Evolutionary conservation across 2,888 invertebrate genomes (phyloP).

Genomic region (Clunio marinus): DNA sequence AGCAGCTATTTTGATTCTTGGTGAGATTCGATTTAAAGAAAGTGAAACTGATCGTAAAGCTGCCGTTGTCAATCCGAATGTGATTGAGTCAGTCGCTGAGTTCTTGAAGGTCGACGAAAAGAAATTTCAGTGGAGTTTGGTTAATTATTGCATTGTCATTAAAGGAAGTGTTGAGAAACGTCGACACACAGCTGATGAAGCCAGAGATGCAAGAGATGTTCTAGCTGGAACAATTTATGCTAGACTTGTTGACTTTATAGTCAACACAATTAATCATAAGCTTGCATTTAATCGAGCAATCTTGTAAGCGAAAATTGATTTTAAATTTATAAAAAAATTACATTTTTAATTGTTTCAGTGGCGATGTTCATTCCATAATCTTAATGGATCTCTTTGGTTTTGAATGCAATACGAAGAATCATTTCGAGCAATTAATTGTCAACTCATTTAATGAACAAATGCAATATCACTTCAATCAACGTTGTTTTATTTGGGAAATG

Average conservation of each 20-base stretch:
- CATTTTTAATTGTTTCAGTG: conserved; percentile 57
- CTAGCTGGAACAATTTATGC: conserved; percentile 80
- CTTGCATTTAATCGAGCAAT: conserved; percentile 78
- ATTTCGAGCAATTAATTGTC: conserved; percentile 80
- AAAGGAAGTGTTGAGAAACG: conserved; percentile 54
- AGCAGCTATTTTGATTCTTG: conserved; percentile 71
- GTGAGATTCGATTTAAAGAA: conserved; percentile 73
- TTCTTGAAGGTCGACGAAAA: conserved; percentile 72
- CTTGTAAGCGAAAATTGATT: conserved; percentile 62
- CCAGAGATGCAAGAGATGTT: conserved; percentile 77
- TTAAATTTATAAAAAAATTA: conserved; percentile 30
- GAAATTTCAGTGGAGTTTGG: conserved; percentile 79
- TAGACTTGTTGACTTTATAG: conserved; percentile 82
- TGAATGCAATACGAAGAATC: conserved; percentile 83
- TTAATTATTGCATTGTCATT: conserved; percentile 78
- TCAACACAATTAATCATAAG: conserved; percentile 79
- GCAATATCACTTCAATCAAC: conserved; percentile 89
- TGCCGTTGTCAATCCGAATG: conserved; percentile 68
- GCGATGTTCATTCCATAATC: conserved; percentile 75
- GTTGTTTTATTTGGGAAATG: conserved; percentile 89
- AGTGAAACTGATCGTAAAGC: conserved; percentile 58
- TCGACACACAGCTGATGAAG: conserved; percentile 70
- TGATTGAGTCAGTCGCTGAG: conserved; percentile 66
- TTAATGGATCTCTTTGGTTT: conserved; percentile 88
- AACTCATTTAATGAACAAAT: conserved; percentile 90